Conservation (phyloP, 2,797 vertebrate genomes). For the Huso huso region DNA sequence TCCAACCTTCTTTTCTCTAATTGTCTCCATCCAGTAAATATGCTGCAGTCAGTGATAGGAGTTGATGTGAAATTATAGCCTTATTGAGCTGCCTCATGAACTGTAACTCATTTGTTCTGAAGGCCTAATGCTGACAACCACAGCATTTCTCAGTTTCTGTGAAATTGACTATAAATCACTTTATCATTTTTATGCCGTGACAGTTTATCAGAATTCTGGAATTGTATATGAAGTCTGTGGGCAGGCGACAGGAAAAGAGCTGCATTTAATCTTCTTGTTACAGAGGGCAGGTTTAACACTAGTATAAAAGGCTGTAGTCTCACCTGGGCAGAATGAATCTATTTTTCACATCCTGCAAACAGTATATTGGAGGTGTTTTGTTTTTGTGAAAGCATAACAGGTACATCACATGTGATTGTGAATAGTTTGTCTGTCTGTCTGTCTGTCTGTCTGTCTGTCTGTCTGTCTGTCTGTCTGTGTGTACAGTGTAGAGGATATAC, state of each 20-base stretch:
- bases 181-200: slow-evolving; percentile 60
- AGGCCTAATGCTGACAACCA: slow-evolving; percentile 59
- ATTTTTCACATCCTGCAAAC: not conserved
- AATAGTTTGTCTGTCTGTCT: too few relatives aligned
- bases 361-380: not conserved
- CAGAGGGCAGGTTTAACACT: slow-evolving; percentile 15
- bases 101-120: slow-evolving; percentile 73
- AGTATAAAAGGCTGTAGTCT: not conserved
- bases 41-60: slow-evolving; percentile 57
- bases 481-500: too few relatives aligned
- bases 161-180: slow-evolving; percentile 66
- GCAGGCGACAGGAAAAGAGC: slow-evolving; percentile 34
- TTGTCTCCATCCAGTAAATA: slow-evolving; percentile 48
- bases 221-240: slow-evolving; percentile 49
- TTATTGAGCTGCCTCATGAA: slow-evolving; percentile 66
- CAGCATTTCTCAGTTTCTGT: slow-evolving; percentile 53
- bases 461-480: too few relatives aligned
- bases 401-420: too few relatives aligned
- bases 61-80: slow-evolving; percentile 74
- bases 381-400: too few relatives aligned
- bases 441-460: too few relatives aligned
- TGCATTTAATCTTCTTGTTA: slow-evolving; percentile 25
- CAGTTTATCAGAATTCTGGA: slow-evolving; percentile 63
- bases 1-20: slow-evolving; percentile 39
- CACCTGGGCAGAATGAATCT: not conserved